Conservation (phyloP, 23 tunicate genomes). For the Trididemnum miniatum region DNA sequence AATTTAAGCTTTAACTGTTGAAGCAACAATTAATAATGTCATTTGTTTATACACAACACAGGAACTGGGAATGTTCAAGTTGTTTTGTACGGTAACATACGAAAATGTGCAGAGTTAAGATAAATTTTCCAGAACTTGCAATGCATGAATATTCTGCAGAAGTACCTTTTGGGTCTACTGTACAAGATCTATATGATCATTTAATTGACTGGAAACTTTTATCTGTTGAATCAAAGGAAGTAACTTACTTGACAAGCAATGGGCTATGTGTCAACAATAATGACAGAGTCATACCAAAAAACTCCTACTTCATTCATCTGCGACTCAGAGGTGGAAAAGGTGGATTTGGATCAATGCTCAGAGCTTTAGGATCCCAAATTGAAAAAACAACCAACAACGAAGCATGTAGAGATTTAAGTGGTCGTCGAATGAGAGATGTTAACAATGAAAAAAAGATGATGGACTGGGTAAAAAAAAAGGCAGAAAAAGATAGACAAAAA, state of each 20-base stretch:
- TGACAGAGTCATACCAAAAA: conserved; percentile 9
- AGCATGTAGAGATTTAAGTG: conserved; percentile 92
- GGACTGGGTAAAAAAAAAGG: conserved; percentile 75
- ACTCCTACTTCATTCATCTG: conserved; percentile 6
- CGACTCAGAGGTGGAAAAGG: conserved; percentile 92
- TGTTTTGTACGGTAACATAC: no score
- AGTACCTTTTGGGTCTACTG: not conserved
- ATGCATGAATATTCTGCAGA: not conserved
- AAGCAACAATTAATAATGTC: no score
- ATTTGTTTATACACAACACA: no score
- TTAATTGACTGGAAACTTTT: not conserved
- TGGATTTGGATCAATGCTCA: conserved; percentile 98
- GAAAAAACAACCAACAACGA: conserved; percentile 97
- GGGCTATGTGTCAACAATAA: conserved; percentile 7
- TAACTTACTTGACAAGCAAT: not conserved
- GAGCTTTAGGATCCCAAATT: conserved; percentile 98
- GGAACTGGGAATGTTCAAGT: no score
- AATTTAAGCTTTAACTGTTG: no score
- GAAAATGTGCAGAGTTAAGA: not conserved
- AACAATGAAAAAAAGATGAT: conserved; percentile 89
- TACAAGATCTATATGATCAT: not conserved
- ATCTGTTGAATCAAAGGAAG: not conserved
- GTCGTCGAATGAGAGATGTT: conserved; percentile 95
- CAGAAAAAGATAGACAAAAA: conserved; percentile 69
- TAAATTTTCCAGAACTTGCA: not conserved